Conservation (phyloP, 2,888 invertebrate species). For the Cordilura impudica region DNA sequence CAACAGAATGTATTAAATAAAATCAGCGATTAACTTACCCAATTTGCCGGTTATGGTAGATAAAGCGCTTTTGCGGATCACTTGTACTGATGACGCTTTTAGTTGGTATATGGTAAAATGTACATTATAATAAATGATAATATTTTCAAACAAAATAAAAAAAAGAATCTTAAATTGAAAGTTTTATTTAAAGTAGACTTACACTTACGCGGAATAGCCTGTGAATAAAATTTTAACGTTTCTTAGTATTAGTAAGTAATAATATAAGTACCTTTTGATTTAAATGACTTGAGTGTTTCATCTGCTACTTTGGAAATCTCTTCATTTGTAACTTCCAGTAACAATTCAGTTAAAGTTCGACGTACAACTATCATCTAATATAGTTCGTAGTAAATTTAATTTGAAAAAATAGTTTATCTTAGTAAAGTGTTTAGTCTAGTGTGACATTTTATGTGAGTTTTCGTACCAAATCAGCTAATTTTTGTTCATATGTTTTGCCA, state of each 20-base stretch:
- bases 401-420: slow-evolving; percentile 13
- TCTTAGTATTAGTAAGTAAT: too few relatives aligned
- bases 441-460: slow-evolving; percentile 62
- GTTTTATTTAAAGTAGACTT: slow-evolving; percentile 53
- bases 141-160: slow-evolving; percentile 51
- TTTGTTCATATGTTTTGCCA: slow-evolving; percentile 79
- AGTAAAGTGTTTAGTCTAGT: slow-evolving; percentile 35
- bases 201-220: slow-evolving; percentile 66
- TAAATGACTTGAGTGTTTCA: slow-evolving; percentile 89
- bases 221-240: slow-evolving; percentile 36
- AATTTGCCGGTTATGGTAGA: slow-evolving; percentile 93
- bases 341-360: slow-evolving; percentile 92
- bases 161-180: slow-evolving; percentile 38
- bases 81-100: slow-evolving; percentile 78
- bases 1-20: background rate
- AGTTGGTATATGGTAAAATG: slow-evolving; percentile 73
- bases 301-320: slow-evolving; percentile 91
- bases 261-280: slow-evolving; percentile 87
- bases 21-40: slow-evolving; percentile 85
- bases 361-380: slow-evolving; percentile 91
- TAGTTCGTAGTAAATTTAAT: slow-evolving; percentile 22
- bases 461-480: slow-evolving; percentile 73
- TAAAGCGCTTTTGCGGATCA: slow-evolving; percentile 90
- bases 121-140: slow-evolving; percentile 65
- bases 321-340: slow-evolving; percentile 94